phyloP scores from a whole-genome alignment of 2,888 invertebrate genomes.

The Agrilus cyanescens region DNA sequence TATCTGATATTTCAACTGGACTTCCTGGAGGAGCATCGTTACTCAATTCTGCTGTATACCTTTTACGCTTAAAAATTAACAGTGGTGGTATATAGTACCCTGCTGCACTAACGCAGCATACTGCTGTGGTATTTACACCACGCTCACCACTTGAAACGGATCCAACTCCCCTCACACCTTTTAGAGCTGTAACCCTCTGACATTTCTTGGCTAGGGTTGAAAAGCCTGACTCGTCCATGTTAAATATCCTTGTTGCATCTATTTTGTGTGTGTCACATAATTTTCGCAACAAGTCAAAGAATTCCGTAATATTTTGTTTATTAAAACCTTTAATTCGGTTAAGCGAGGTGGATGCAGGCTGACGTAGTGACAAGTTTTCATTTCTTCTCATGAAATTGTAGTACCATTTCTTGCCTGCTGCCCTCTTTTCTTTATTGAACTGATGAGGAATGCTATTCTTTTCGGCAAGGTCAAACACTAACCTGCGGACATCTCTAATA shows the following conservation, averaged over 20 bases:
- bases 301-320: slow-evolving; percentile 5
- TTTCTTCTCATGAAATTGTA: slow-evolving; percentile 12
- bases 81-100: slow-evolving; percentile 13
- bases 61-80: slow-evolving; percentile 11
- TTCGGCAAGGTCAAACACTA: slow-evolving; percentile 7
- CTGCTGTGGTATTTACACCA: slow-evolving; percentile 15
- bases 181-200: slow-evolving; percentile 14
- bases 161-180: slow-evolving; percentile 15
- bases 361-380: slow-evolving; percentile 6
- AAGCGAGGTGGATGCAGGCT: slow-evolving; percentile 1
- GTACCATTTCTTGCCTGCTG: slow-evolving; percentile 10
- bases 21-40: slow-evolving; percentile 9
- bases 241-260: slow-evolving; percentile 14
- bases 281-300: slow-evolving; percentile 15
- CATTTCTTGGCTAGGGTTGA: slow-evolving; percentile 14
- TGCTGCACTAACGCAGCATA: slow-evolving; percentile 12
- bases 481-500: too few relatives aligned
- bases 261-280: slow-evolving; percentile 12
- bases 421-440: slow-evolving; percentile 6
- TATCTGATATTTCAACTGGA: neutral
- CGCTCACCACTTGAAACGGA: slow-evolving; percentile 16
- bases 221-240: slow-evolving; percentile 17
- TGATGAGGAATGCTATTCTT: slow-evolving; percentile 3
- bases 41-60: slow-evolving; percentile 5
- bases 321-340: slow-evolving; percentile 5